Conservation (phyloP, 92 coral and sea anemone genomes). For the Galaxea fascicularis region DNA sequence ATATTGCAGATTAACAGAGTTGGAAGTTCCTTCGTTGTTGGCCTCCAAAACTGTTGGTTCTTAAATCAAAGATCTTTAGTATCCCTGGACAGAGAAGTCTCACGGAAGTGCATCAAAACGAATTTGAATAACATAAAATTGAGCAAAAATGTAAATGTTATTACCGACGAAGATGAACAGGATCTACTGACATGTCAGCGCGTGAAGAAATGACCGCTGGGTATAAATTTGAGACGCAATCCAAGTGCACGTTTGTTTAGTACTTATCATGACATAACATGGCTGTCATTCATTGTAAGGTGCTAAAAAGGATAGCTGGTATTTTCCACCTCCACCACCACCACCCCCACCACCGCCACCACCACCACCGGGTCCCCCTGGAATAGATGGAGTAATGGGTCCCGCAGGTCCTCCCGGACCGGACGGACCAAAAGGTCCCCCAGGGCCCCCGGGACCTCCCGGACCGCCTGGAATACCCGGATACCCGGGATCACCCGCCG, state of each 20-base stretch:
- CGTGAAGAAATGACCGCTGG: background rate
- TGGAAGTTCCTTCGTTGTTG: too few species aligned
- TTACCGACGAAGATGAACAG: background rate
- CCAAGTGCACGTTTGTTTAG: background rate
- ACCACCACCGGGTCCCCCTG: slow-evolving; percentile 97
- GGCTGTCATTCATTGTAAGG: slow-evolving; percentile 34
- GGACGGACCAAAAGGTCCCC: slow-evolving; percentile 98
- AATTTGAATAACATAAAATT: too few species aligned
- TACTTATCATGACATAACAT: background rate
- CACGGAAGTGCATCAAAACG: too few species aligned
- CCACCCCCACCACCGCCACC: slow-evolving; percentile 94
- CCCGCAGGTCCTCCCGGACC: slow-evolving; percentile 93
- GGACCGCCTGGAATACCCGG: slow-evolving; percentile 99
- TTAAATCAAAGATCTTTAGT: too few species aligned
- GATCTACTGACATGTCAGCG: background rate
- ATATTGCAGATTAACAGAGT: background rate
- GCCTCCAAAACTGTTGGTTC: too few species aligned
- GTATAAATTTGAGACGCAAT: background rate
- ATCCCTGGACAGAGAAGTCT: too few species aligned
- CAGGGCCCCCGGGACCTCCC: slow-evolving; percentile 94
- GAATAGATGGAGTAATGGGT: slow-evolving; percentile 95
- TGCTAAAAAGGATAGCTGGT: slow-evolving; percentile 39
- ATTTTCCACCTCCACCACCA: slow-evolving; percentile 53
- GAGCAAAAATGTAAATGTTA: too few species aligned
- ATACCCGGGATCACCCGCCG: slow-evolving; percentile 96